Percentiles rank a stretch among this genome's conserved stretches.
Evolutionary conservation across 2,113 vertebrate species (phyloP).

Genomic region (Cavia aperea): DNA sequence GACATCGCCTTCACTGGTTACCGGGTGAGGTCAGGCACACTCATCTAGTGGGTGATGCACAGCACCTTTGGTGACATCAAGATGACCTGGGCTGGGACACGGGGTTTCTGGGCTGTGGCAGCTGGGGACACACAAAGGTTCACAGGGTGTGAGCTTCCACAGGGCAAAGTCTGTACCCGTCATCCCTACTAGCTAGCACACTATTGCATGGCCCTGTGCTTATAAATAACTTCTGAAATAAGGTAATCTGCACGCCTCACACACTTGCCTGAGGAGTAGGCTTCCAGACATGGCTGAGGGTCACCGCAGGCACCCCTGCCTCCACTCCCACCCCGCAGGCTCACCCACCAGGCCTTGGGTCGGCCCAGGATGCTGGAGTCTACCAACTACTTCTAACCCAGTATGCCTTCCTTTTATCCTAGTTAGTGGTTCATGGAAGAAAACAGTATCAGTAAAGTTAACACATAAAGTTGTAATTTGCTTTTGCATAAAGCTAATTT

Average conservation of each 20-base stretch:
- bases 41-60: background rate
- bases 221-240: background rate
- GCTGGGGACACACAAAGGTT: accelerated
- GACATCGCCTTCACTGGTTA: background rate
- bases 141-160: accelerated
- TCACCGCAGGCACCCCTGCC: no score
- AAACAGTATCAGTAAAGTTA: background rate
- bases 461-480: background rate
- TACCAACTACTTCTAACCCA: background rate
- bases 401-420: background rate
- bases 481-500: background rate
- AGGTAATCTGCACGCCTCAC: no score
- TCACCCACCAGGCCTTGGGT: no score
- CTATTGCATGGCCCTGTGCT: no score
- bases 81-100: no score
- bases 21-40: background rate
- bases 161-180: background rate
- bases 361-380: no score
- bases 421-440: background rate
- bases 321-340: no score
- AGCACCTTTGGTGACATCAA: background rate
- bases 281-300: background rate
- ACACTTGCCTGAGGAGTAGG: accelerated
- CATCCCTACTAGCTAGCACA: background rate
- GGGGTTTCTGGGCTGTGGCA: background rate